These are phyloP conservation scores for Melanerpes formicivorus DNA, from an alignment of 2,113 vertebrate species.

Conservation along the genomic window DNA sequence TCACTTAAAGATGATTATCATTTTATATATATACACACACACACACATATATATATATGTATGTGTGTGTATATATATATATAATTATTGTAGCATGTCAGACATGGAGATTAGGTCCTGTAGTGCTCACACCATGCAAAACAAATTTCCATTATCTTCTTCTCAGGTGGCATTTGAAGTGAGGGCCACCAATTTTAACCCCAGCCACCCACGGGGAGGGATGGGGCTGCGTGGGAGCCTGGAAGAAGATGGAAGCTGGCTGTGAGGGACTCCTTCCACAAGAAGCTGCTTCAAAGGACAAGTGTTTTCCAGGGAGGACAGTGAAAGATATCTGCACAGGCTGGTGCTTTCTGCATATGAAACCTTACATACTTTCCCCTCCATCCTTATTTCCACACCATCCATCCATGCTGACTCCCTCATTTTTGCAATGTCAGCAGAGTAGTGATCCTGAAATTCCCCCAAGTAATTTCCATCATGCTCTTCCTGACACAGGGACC, in stretches of 20 bases:
- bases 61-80: too few species aligned
- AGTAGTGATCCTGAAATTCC: neutral
- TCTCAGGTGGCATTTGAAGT: neutral
- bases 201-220: fast-evolving
- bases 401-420: neutral
- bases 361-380: neutral
- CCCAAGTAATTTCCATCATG: neutral
- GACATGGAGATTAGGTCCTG: neutral
- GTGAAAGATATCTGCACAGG: neutral
- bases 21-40: too few species aligned
- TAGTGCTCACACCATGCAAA: neutral
- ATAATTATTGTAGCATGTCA: neutral
- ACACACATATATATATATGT: too few species aligned
- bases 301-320: neutral
- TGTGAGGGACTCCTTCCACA: neutral
- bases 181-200: neutral
- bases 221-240: fast-evolving
- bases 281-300: neutral
- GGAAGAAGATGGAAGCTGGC: fast-evolving
- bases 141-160: neutral
- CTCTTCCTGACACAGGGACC: neutral
- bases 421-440: neutral
- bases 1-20: neutral
- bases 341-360: neutral
- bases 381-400: neutral